Evolutionary conservation across 2,888 invertebrate genomes (phyloP).

Genomic region (Pelosia muscerda): DNA sequence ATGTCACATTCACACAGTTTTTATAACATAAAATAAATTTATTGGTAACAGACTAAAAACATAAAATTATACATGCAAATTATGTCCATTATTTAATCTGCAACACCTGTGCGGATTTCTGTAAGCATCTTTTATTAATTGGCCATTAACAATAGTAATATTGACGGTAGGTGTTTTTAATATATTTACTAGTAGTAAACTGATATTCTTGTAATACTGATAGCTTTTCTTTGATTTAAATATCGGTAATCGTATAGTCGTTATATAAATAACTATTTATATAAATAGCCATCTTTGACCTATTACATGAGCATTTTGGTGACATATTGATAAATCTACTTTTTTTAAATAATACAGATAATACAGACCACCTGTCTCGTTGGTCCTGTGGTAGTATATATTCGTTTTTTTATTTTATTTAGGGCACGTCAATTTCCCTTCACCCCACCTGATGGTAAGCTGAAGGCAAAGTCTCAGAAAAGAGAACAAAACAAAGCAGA

Average conservation of each 20-base stretch:
- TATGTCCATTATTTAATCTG: slow-evolving; percentile 12
- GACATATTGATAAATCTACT: not conserved
- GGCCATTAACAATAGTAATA: not conserved
- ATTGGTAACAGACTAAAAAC: slow-evolving; percentile 6
- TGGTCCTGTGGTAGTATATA: not conserved
- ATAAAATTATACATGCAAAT: slow-evolving; percentile 19
- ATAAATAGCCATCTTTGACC: not conserved
- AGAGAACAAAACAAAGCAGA: too few species aligned
- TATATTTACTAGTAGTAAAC: slow-evolving; percentile 8
- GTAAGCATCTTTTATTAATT: slow-evolving; percentile 1
- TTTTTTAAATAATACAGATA: not conserved
- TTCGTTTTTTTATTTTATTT: too few species aligned
- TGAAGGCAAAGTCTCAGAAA: too few species aligned
- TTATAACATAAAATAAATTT: slow-evolving; percentile 7
- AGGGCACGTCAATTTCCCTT: too few species aligned
- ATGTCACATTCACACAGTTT: not conserved
- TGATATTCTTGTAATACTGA: slow-evolving; percentile 15
- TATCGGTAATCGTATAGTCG: too few species aligned
- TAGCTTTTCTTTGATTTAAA: slow-evolving; percentile 8
- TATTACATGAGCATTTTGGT: not conserved
- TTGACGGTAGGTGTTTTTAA: not conserved
- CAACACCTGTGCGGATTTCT: slow-evolving; percentile 39
- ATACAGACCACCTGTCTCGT: not conserved
- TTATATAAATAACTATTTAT: too few species aligned
- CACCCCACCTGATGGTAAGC: too few species aligned